Evolutionary conservation across 2,888 invertebrate species (phyloP), one percentile per base, ranked within the genome.

Genomic region (Empis stercorea): DNA sequence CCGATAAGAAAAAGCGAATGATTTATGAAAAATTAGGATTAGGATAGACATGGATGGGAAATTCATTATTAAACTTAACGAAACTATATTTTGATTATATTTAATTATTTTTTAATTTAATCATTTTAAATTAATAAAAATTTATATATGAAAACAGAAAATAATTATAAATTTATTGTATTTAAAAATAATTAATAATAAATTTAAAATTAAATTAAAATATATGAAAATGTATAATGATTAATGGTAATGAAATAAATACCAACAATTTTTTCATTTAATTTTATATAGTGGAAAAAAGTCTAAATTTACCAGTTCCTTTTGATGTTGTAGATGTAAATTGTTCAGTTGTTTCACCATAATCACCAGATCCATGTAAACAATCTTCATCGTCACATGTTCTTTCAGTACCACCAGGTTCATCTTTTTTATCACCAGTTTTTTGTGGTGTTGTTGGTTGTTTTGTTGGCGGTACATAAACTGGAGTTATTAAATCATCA

Each of bases 401-500:
- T 48, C 75, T 75, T 63, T 67, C 66, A 0, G 66, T 65, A 65
- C 50, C 51, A 48, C 56, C 54, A 27, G 52, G 54, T 27, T 53
- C 52, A 46, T 48, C 54, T 36, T 47, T 51, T 45, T 58, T 61
- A 38, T 59, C 59, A 2, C 54, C 46, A 61, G 66, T 2, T 64
- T 63, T 44, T 68, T 59, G 58, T 43, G 65, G 59, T 32, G 71
- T 76, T 2, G 81, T 79, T 10, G 82, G 81, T 13, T 84, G 84
- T 56, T 78, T 75, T 30, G 83, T 81, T 2, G 88, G 84, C 1
- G 88, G 87, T 13, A 89, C 84, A 65, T 89, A 91, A 2, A 93
- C 89, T 0, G 94, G 92, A 1, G 91, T 93, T 55, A 94, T 91
- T 47, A 95, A 78, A 64, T 93, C 93, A 64, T 94, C 93, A 53